These are phyloP conservation scores for Odocoileus hemionus DNA, from an alignment of 2,113 vertebrate genomes.

Conservation along the genomic window DNA sequence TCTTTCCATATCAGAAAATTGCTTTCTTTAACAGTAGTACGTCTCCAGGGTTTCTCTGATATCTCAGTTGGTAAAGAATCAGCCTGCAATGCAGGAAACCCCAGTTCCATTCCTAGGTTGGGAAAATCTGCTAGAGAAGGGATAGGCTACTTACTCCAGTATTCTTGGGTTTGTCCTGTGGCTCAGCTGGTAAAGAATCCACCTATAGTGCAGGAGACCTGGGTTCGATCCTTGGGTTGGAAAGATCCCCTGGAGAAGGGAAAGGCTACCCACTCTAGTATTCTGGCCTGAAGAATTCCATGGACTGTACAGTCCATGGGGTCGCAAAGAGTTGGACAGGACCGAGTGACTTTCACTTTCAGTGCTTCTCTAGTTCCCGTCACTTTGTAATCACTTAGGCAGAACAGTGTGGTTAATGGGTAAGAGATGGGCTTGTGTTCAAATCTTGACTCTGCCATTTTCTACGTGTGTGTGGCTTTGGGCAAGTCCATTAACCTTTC, in stretches of 20 bases:
- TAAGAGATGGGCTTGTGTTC: not conserved
- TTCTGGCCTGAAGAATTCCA: not conserved
- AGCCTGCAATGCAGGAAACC: not conserved
- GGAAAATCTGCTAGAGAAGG: not conserved
- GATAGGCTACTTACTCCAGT: not conserved
- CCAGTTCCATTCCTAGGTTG: not conserved
- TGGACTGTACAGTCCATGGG: not conserved
- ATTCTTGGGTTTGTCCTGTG: not conserved
- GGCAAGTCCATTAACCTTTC: not conserved
- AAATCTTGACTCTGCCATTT: not conserved
- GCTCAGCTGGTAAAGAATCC: not conserved
- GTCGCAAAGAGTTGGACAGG: fast-evolving
- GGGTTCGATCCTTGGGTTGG: fast-evolving
- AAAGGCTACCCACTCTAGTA: not conserved
- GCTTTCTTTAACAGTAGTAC: not conserved
- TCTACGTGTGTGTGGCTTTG: not conserved
- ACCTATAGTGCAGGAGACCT: not conserved
- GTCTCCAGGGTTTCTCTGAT: not conserved
- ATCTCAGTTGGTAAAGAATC: not conserved
- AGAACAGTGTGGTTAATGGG: not conserved
- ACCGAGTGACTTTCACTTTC: not conserved
- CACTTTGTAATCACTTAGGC: not conserved
- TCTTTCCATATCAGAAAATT: not conserved
- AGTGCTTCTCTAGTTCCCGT: not conserved
- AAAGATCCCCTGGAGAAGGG: not conserved